Percentiles rank a stretch among this genome's conserved stretches.
Evolutionary conservation across 1,140 invertebrate species (phyloP).

Genomic region (Cyphomyrmex costatus): DNA sequence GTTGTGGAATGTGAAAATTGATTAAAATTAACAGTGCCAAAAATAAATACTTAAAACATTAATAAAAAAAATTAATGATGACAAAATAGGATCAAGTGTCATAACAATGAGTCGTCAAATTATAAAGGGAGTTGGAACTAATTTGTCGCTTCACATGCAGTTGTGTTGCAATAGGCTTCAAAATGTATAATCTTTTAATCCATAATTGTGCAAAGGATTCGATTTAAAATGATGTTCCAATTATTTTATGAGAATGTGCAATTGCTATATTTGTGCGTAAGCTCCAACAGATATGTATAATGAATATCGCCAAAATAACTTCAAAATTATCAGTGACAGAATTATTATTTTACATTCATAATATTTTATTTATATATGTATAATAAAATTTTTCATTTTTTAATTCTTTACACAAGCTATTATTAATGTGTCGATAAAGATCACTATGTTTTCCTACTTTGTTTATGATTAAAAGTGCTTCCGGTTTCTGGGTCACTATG

Average conservation of each 20-base stretch:
- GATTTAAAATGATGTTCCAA: background rate
- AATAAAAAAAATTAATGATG: background rate
- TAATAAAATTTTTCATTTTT: background rate
- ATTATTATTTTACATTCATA: background rate
- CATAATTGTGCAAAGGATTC: background rate
- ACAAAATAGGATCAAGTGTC: background rate
- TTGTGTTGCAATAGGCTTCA: background rate
- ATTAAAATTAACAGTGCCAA: background rate
- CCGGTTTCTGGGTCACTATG: background rate
- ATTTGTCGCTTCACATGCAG: background rate
- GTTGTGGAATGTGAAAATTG: background rate
- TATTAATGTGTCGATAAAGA: background rate
- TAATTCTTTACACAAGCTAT: background rate
- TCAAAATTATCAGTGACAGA: background rate
- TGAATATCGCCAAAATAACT: background rate
- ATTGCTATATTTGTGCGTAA: background rate
- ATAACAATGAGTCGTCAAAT: background rate
- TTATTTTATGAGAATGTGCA: background rate
- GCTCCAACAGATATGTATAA: background rate
- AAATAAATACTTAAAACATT: background rate
- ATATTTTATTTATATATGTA: background rate
- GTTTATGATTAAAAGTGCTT: background rate
- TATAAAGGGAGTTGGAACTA: background rate
- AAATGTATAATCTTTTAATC: constrained; percentile 4
- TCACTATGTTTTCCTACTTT: background rate